phyloP scores from a whole-genome alignment of 2,888 invertebrate genomes.

The Brachyopa scutellaris region DNA sequence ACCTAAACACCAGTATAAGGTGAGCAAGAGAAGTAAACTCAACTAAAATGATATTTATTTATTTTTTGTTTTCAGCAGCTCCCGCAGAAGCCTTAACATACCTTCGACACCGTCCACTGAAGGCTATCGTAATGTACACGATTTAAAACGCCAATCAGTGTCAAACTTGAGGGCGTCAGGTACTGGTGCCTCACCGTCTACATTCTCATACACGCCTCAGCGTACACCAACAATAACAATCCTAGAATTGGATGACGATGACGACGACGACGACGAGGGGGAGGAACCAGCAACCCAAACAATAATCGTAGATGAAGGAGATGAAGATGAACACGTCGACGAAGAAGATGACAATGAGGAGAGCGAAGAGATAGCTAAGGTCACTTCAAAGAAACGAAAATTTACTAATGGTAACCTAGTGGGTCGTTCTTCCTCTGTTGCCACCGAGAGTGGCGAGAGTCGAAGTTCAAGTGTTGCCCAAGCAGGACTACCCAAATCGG shows the following conservation, averaged over 20 bases:
- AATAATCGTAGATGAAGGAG: conserved; percentile 40
- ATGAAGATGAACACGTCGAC: conserved; percentile 46
- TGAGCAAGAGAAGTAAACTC: background rate
- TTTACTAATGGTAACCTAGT: conserved; percentile 69
- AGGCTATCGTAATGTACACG: conserved; percentile 70
- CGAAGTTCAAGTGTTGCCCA: conserved; percentile 72
- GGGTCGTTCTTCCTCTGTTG: conserved; percentile 73
- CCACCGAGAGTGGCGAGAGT: conserved; percentile 77
- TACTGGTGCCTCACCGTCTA: conserved; percentile 25
- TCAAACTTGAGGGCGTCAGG: conserved; percentile 67
- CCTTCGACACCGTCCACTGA: conserved; percentile 74
- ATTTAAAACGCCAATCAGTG: conserved; percentile 76
- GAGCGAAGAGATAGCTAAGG: conserved; percentile 62
- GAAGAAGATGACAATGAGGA: conserved; percentile 65
- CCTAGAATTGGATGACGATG: conserved; percentile 69
- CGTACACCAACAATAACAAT: conserved; percentile 74
- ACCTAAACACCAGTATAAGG: conserved; percentile 56
- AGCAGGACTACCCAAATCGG: conserved; percentile 73
- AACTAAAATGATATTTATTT: background rate
- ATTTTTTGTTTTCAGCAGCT: conserved; percentile 73
- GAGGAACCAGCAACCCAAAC: conserved; percentile 15
- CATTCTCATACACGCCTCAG: conserved; percentile 57
- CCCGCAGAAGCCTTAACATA: conserved; percentile 79
- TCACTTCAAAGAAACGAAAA: conserved; percentile 63
- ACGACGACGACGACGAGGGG: conserved; percentile 45